These are phyloP conservation scores for Allacma fusca DNA, from an alignment of 2,888 invertebrate species.

Conservation along the genomic window DNA sequence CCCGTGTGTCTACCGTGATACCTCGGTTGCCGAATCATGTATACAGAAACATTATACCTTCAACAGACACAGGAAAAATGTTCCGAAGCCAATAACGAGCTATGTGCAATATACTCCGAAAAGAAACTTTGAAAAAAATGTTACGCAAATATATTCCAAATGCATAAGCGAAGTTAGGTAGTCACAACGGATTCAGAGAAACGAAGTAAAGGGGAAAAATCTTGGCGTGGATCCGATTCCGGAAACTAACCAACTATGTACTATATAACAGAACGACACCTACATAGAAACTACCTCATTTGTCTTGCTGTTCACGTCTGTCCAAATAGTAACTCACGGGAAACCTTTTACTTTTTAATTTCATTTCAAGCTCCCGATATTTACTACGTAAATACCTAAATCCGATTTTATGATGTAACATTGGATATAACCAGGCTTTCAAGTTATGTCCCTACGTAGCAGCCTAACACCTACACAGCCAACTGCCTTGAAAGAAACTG, in stretches of 20 bases:
- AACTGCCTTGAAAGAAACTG: too few species aligned
- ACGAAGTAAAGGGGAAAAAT: constrained; percentile 10
- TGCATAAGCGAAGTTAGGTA: too few species aligned
- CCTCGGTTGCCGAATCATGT: neutral
- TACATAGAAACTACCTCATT: constrained; percentile 9
- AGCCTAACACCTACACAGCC: too few species aligned
- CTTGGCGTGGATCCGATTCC: constrained; percentile 34
- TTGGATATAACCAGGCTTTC: too few species aligned
- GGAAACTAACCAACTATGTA: constrained; percentile 24
- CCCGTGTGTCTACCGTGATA: constrained; percentile 4
- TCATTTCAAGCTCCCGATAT: neutral
- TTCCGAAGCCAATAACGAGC: neutral
- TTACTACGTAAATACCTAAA: neutral
- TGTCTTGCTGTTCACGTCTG: constrained; percentile 26
- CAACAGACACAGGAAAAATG: neutral
- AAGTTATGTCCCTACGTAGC: too few species aligned
- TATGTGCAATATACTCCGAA: neutral
- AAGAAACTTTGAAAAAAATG: neutral
- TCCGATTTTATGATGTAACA: neutral
- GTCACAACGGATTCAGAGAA: neutral
- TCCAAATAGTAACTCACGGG: constrained; percentile 25
- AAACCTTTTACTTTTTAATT: constrained; percentile 20
- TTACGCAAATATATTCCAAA: neutral
- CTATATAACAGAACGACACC: constrained; percentile 22
- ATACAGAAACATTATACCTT: constrained; percentile 2